phyloP scores from a whole-genome alignment of 2,888 invertebrate species.

The Dexiosoma caninum region DNA sequence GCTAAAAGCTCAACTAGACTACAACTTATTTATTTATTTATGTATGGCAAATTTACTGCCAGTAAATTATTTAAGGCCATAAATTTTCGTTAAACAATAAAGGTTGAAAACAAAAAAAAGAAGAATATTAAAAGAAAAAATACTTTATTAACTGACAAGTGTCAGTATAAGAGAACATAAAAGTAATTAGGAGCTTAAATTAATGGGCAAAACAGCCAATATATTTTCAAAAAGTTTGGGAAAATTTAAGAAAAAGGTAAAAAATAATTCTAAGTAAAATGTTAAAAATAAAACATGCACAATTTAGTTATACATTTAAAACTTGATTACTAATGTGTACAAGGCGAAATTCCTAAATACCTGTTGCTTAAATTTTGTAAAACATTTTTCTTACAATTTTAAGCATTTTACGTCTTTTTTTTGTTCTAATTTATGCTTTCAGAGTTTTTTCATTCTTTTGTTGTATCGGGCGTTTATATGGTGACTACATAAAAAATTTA shows the following conservation, averaged over 20 bases:
- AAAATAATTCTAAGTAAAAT: not conserved
- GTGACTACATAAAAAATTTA: not conserved
- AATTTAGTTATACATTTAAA: slow-evolving; percentile 18
- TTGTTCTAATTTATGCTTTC: not conserved
- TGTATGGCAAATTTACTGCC: slow-evolving; percentile 26
- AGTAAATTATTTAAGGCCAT: slow-evolving; percentile 29
- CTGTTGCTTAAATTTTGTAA: not conserved
- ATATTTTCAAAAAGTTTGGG: not conserved
- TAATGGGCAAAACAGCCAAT: not conserved
- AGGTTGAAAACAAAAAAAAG: slow-evolving; percentile 7
- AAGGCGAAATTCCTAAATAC: too few species aligned
- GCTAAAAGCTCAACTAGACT: slow-evolving; percentile 54
- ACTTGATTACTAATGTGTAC: not conserved
- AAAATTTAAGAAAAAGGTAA: not conserved
- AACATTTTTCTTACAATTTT: too few species aligned
- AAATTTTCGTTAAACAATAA: slow-evolving; percentile 45
- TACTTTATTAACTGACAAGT: slow-evolving; percentile 35
- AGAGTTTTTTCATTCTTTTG: not conserved
- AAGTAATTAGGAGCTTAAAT: slow-evolving; percentile 51
- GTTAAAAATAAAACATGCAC: not conserved
- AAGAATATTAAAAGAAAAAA: slow-evolving; percentile 1
- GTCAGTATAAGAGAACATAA: not conserved
- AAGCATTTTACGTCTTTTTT: not conserved
- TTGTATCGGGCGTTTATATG: not conserved
- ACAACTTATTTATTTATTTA: slow-evolving; percentile 64